Evolutionary conservation across 2,797 vertebrate species (phyloP).

Genomic region (Spea hammondii): DNA sequence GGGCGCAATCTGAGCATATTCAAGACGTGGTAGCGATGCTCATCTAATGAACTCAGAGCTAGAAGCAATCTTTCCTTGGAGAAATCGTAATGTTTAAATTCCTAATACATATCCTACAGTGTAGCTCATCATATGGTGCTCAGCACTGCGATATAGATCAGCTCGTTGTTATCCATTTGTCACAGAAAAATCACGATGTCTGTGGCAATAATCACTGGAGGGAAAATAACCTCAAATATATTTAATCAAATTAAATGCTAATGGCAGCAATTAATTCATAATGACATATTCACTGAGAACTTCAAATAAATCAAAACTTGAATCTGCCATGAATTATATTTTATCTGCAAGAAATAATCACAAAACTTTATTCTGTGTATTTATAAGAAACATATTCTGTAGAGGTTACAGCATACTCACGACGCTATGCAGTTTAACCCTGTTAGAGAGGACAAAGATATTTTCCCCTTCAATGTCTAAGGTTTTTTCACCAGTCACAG

Average conservation of each 20-base stretch:
- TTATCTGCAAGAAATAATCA: neutral
- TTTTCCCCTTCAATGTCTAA: no score
- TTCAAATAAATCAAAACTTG: neutral
- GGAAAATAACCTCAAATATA: conserved; percentile 6
- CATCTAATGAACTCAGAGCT: neutral
- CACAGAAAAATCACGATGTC: neutral
- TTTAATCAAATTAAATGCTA: conserved; percentile 8
- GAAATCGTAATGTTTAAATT: neutral
- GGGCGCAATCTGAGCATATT: neutral
- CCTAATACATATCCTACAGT: neutral
- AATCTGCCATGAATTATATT: neutral
- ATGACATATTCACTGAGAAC: neutral
- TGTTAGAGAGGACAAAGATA: no score
- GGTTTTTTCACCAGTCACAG: no score
- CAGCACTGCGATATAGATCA: neutral
- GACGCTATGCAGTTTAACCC: no score
- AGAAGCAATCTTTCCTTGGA: neutral
- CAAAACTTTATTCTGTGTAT: no score
- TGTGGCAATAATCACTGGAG: conserved; percentile 10
- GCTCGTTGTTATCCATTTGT: neutral
- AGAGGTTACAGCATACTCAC: no score
- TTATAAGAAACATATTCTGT: no score
- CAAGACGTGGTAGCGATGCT: neutral
- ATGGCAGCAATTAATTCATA: conserved; percentile 2
- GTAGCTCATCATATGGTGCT: neutral